Evolutionary conservation across 2,113 vertebrate genomes (phyloP).

Genomic region (Sander lucioperca): DNA sequence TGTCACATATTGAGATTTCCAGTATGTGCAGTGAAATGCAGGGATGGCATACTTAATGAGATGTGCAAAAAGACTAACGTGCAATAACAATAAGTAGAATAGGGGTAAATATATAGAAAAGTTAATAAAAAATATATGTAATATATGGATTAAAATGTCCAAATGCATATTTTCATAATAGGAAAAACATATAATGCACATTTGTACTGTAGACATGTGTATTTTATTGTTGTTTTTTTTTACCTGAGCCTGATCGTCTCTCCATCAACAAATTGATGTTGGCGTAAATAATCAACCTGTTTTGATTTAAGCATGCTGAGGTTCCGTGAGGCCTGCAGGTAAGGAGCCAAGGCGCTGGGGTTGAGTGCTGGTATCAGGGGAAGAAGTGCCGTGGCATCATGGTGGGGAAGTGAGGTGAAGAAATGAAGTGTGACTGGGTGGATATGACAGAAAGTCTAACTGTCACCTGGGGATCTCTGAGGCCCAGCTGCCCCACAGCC

Average conservation of each 20-base stretch:
- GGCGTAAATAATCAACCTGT: slow-evolving; percentile 31
- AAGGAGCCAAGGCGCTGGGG: slow-evolving; percentile 33
- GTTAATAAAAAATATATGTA: not conserved
- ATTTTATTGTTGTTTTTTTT: not conserved
- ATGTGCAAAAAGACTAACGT: not conserved
- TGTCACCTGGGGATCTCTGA: slow-evolving; percentile 74
- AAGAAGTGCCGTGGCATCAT: slow-evolving; percentile 16
- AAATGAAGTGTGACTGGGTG: slow-evolving; percentile 75
- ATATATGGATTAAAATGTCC: not conserved
- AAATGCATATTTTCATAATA: not conserved
- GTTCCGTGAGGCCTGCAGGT: slow-evolving; percentile 45
- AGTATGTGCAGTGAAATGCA: not conserved
- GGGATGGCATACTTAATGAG: not conserved
- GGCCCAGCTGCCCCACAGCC: slow-evolving; percentile 74
- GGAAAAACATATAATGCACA: not conserved
- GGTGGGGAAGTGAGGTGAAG: slow-evolving; percentile 63
- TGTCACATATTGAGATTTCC: not conserved
- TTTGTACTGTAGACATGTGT: not conserved
- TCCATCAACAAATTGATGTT: slow-evolving; percentile 2
- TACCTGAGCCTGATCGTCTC: slow-evolving; percentile 10
- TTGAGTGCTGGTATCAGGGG: slow-evolving; percentile 45
- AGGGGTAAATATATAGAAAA: not conserved
- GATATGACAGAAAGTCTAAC: slow-evolving; percentile 77
- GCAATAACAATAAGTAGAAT: not conserved
- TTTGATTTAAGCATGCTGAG: slow-evolving; percentile 20